Conservation (phyloP, 2,888 invertebrate genomes). For the Euspilapteryx auroguttella region DNA sequence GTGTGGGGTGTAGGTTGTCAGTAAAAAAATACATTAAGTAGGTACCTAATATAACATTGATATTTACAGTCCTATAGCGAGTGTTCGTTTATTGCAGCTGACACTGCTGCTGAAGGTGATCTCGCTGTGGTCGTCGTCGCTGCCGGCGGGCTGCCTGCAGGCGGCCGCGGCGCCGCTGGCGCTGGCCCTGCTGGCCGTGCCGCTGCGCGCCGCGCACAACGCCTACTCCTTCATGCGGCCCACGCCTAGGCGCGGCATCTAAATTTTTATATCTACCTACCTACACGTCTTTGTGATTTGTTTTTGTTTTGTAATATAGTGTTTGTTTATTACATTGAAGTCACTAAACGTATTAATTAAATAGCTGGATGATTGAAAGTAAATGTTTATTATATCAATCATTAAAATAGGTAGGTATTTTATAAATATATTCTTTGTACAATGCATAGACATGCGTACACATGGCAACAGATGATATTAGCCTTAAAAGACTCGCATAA, state of each 20-base stretch:
- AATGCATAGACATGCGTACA: constrained; percentile 44
- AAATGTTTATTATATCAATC: constrained; percentile 58
- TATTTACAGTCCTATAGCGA: too few species aligned
- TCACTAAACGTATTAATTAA: too few species aligned
- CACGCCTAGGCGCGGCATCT: constrained; percentile 11
- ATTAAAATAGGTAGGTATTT: constrained; percentile 51
- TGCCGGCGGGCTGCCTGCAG: constrained; percentile 16
- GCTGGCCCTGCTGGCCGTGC: constrained; percentile 18
- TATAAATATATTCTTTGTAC: constrained; percentile 60
- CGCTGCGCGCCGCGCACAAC: constrained; percentile 25
- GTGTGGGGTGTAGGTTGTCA: too few species aligned
- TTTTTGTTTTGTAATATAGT: too few species aligned
- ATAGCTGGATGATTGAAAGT: constrained; percentile 55
- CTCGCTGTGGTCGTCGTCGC: too few species aligned
- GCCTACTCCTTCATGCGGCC: constrained; percentile 17
- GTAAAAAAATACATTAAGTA: too few species aligned
- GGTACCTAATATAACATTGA: too few species aligned
- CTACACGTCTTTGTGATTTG: too few species aligned
- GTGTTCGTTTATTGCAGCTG: too few species aligned
- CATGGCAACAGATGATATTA: constrained; percentile 23
- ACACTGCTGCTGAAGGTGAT: too few species aligned
- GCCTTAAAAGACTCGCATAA: constrained; percentile 28
- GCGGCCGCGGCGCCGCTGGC: constrained; percentile 18
- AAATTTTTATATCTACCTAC: constrained; percentile 1
- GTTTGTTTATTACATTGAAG: too few species aligned